phyloP scores from a whole-genome alignment of 1,140 invertebrate species.

The Hyposmocoma kahamanoa region DNA sequence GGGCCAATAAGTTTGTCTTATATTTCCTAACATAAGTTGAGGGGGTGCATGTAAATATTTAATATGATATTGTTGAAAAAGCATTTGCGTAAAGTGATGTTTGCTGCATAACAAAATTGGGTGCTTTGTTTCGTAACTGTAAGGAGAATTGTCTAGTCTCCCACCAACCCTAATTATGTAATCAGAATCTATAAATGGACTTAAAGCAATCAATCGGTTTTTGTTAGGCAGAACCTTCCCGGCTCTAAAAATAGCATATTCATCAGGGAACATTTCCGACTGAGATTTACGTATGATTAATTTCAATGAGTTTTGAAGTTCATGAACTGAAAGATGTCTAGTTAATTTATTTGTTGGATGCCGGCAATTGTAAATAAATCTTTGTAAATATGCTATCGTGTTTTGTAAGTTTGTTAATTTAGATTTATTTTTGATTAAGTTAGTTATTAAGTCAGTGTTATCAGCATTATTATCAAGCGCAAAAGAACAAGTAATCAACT shows the following conservation, averaged over 20 bases:
- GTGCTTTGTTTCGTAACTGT: constrained; percentile 15
- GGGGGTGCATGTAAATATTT: constrained; percentile 18
- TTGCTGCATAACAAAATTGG: constrained; percentile 16
- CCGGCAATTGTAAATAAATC: constrained; percentile 7
- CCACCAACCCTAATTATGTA: constrained; percentile 16
- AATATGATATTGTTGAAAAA: constrained; percentile 19
- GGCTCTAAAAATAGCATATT: constrained; percentile 10
- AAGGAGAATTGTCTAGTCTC: constrained; percentile 18
- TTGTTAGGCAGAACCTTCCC: constrained; percentile 15
- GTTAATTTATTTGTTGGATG: no score
- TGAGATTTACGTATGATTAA: constrained; percentile 10
- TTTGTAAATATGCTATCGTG: background rate
- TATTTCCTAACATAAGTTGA: constrained; percentile 15
- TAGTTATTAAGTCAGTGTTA: background rate
- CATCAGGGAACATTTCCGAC: constrained; percentile 17
- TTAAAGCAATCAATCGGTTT: constrained; percentile 14
- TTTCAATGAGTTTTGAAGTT: constrained; percentile 12
- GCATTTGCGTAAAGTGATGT: constrained; percentile 17
- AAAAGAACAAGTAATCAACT: constrained; percentile 7
- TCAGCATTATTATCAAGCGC: background rate
- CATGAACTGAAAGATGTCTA: constrained; percentile 5
- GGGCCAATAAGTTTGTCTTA: constrained; percentile 20
- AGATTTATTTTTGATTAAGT: background rate
- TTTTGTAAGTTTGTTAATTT: background rate
- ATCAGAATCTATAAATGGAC: constrained; percentile 11